Percentiles rank a stretch among this genome's conserved stretches.
Evolutionary conservation across 2,888 invertebrate species (phyloP).

Genomic region (Antheraea yamamai): DNA sequence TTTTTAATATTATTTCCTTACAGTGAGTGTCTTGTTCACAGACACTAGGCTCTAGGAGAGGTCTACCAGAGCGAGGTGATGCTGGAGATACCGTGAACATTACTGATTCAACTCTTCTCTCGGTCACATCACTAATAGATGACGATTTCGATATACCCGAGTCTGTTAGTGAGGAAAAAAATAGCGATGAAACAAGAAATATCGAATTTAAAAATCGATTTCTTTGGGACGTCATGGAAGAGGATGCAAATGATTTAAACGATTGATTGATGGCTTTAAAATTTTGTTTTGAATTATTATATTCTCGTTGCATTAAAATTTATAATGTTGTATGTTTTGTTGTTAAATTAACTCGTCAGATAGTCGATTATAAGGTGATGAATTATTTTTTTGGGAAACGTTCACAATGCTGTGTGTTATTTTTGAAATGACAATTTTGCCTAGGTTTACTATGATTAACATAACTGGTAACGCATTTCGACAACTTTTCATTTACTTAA

Average conservation of each 20-base stretch:
- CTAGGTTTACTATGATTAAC: too few relatives aligned
- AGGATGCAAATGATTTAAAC: conserved; percentile 41
- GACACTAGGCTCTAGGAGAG: conserved; percentile 56
- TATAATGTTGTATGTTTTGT: background rate
- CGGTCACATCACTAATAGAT: conserved; percentile 64
- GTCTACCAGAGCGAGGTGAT: conserved; percentile 62
- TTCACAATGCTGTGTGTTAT: background rate
- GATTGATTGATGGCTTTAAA: conserved; percentile 15
- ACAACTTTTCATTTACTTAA: too few relatives aligned
- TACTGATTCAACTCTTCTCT: conserved; percentile 61
- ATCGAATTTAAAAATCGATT: conserved; percentile 45
- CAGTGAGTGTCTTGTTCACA: conserved; percentile 32
- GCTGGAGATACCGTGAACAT: conserved; percentile 61
- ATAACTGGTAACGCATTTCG: too few relatives aligned
- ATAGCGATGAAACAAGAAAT: conserved; percentile 35
- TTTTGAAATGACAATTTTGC: background rate
- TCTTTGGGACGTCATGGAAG: conserved; percentile 64
- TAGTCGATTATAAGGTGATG: background rate
- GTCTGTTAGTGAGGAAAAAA: conserved; percentile 32
- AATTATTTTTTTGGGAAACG: background rate
- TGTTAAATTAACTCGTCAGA: background rate
- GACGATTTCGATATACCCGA: conserved; percentile 52
- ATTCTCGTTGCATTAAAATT: conserved; percentile 1
- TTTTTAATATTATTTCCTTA: background rate
- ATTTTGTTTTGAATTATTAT: conserved; percentile 1